Evolutionary conservation across 2,113 vertebrate genomes (phyloP).

Genomic region (Cyrtonyx montezumae): DNA sequence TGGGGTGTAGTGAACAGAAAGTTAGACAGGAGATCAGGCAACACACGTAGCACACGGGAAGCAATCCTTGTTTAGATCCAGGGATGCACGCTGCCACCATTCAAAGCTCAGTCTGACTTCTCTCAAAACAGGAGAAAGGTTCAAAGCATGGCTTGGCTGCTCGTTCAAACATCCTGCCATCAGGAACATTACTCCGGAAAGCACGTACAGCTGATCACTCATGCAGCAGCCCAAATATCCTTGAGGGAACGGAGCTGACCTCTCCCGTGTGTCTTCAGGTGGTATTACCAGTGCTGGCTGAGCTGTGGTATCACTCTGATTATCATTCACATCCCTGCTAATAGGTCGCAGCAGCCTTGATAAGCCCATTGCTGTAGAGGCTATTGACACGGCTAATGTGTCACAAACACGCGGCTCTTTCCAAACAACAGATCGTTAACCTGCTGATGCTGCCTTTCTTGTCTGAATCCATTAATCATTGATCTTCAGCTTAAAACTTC

Average conservation of each 20-base stretch:
- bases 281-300: not conserved
- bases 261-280: fast-evolving
- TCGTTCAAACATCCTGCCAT: not conserved
- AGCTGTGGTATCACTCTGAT: not conserved
- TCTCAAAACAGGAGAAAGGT: not conserved
- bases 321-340: not conserved
- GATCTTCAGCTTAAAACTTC: slow-evolving; percentile 17
- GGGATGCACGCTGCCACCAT: not conserved
- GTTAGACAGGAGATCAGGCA: not conserved
- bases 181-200: not conserved
- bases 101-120: not conserved
- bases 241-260: not conserved
- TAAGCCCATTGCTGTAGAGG: not conserved
- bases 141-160: not conserved
- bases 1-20: not conserved
- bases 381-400: not conserved
- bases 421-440: not conserved
- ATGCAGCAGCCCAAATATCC: no score
- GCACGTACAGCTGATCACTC: fast-evolving
- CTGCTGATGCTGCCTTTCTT: not conserved
- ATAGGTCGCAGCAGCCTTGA: not conserved
- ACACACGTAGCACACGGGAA: not conserved
- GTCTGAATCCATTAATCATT: not conserved
- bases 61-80: not conserved
- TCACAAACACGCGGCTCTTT: not conserved